Percentiles rank a stretch among this genome's conserved stretches.
phyloP scores from a whole-genome alignment of 2,113 vertebrate species.

The Gila orcuttii region DNA sequence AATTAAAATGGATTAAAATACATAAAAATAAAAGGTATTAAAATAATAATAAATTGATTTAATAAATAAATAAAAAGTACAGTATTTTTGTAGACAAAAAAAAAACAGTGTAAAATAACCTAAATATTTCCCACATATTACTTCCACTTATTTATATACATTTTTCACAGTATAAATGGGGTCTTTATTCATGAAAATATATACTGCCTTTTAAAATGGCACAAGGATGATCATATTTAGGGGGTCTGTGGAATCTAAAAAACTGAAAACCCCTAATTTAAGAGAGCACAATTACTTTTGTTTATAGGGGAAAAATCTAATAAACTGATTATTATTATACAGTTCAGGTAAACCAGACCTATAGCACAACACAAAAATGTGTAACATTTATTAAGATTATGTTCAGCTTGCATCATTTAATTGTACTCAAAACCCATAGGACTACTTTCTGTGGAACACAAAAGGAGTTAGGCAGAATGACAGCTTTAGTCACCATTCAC shows the following conservation, averaged over 20 bases:
- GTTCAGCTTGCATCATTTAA: conserved; percentile 4
- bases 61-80: too few species aligned
- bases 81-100: too few species aligned
- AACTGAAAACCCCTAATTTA: not conserved
- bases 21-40: too few species aligned
- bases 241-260: not conserved
- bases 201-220: not conserved
- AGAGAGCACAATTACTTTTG: not conserved
- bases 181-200: not conserved
- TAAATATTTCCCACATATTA: too few species aligned
- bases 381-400: not conserved
- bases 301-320: not conserved
- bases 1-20: too few species aligned
- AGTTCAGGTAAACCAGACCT: not conserved
- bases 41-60: too few species aligned
- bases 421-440: not conserved
- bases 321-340: not conserved
- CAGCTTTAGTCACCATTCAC: not conserved
- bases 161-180: not conserved
- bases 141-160: not conserved
- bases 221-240: not conserved
- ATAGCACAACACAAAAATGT: not conserved
- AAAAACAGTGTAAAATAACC: too few species aligned
- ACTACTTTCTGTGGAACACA: not conserved
- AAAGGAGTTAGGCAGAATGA: conserved; percentile 1